phyloP scores from a whole-genome alignment of 2,888 invertebrate genomes.

The Melangyna quadrimaculata region DNA sequence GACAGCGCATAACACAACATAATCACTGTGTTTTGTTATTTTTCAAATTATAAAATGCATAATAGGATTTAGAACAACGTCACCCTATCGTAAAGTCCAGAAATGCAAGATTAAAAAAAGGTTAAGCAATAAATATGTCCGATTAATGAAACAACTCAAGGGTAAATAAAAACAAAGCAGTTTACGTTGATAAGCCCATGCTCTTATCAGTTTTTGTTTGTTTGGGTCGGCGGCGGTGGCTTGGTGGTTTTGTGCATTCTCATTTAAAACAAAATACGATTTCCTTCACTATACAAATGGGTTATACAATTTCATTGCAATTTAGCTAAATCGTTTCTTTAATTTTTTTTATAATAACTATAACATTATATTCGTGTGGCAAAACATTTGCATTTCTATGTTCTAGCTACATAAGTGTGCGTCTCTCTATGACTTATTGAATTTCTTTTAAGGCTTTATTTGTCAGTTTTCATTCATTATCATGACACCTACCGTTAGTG shows the following conservation, averaged over 20 bases:
- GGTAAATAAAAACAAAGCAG: slow-evolving; percentile 5
- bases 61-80: neutral
- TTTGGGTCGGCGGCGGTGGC: slow-evolving; percentile 1
- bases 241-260: neutral
- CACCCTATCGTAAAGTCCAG: neutral
- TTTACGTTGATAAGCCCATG: slow-evolving; percentile 9
- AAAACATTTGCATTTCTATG: neutral
- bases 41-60: too few relatives aligned
- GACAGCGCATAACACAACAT: too few relatives aligned
- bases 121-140: neutral
- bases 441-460: neutral
- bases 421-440: neutral
- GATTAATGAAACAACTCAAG: neutral
- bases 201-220: slow-evolving; percentile 18
- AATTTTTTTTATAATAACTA: neutral
- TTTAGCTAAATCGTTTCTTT: neutral
- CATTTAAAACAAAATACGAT: neutral
- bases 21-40: too few relatives aligned
- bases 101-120: neutral
- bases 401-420: neutral
- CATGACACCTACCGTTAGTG: neutral
- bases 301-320: neutral
- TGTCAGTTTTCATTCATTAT: slow-evolving; percentile 13
- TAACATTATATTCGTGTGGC: neutral
- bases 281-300: neutral